A percentile compares a stretch with the other conserved stretches of the same genome.
Conservation (phyloP, 2,113 vertebrate species). For the Gymnorhina tibicen region DNA sequence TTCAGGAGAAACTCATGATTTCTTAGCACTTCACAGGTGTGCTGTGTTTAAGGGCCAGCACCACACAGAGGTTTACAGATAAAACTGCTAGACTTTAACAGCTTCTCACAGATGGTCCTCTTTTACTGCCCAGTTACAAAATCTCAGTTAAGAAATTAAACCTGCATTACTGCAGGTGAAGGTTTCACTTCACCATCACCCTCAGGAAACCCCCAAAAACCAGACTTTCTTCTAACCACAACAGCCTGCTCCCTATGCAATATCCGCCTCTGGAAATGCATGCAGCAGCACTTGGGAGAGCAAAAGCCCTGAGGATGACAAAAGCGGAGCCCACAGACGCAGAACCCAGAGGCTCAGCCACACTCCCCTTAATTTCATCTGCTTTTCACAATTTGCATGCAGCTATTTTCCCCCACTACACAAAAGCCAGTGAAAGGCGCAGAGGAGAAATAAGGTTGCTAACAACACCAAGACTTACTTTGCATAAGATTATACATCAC, state of each 20-base stretch:
- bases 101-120: neutral
- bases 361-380: neutral
- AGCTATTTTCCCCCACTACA: neutral
- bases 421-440: neutral
- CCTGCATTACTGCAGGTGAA: neutral
- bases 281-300: neutral
- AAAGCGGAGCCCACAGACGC: neutral
- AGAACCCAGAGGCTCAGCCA: neutral
- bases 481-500: conserved; percentile 84
- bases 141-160: neutral
- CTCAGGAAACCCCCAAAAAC: neutral
- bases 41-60: neutral
- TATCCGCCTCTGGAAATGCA: neutral
- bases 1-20: neutral
- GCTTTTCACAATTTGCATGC: neutral
- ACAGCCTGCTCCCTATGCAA: neutral
- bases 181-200: neutral
- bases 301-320: neutral
- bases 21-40: neutral
- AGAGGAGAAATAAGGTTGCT: conserved; percentile 14
- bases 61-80: neutral
- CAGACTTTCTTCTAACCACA: neutral
- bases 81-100: neutral
- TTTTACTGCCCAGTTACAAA: neutral
- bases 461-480: conserved; percentile 65